Percentiles rank a stretch among this genome's conserved stretches.
Evolutionary conservation across 2,113 vertebrate genomes (phyloP).

Genomic region (Apistogramma diplotaenia): DNA sequence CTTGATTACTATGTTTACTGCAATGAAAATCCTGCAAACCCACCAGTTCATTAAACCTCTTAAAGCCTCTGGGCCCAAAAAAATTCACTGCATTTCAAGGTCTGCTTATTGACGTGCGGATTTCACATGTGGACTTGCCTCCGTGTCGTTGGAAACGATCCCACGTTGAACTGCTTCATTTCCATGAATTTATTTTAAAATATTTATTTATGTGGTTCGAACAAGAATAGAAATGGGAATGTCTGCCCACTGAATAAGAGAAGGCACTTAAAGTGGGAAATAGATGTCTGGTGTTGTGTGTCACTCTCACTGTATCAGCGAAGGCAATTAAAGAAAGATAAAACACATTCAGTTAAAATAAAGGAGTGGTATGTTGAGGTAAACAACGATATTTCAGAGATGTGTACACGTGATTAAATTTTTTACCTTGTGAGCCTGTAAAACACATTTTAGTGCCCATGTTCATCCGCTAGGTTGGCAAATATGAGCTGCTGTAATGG

Average conservation of each 20-base stretch:
- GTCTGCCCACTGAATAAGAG: background rate
- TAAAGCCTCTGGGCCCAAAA: background rate
- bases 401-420: background rate
- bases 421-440: background rate
- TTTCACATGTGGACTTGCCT: background rate
- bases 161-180: background rate
- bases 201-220: background rate
- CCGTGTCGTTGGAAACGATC: background rate
- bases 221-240: background rate
- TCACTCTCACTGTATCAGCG: background rate
- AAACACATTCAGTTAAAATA: background rate
- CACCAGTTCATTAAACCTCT: slow-evolving; percentile 2
- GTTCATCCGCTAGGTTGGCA: background rate
- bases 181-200: background rate
- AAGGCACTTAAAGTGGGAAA: background rate
- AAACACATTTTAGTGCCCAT: background rate
- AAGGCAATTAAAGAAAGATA: background rate
- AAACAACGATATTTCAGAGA: background rate
- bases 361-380: background rate
- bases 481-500: too few relatives aligned
- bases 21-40: background rate
- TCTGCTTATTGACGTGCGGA: background rate
- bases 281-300: background rate
- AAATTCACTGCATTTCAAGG: background rate
- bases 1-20: background rate